Conservation (phyloP, 2,113 vertebrate species). For the Ophthalmolycus amberensis region DNA sequence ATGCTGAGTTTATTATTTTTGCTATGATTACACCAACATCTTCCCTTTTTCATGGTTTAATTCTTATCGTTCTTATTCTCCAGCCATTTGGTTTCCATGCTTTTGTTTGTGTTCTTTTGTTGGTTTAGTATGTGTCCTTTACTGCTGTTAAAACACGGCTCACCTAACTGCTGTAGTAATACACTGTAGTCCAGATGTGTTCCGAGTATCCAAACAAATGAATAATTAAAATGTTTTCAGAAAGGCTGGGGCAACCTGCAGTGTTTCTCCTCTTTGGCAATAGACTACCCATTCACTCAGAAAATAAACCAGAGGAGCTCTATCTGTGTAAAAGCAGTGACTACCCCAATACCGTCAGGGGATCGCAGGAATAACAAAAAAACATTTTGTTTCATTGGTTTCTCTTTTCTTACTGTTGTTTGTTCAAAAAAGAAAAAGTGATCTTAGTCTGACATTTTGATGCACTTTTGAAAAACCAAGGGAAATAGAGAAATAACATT, state of each 20-base stretch:
- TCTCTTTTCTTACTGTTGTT: slow-evolving; percentile 18
- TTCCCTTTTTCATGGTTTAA: slow-evolving; percentile 17
- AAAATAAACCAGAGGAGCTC: slow-evolving; percentile 54
- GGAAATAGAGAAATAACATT: neutral
- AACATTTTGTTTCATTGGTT: slow-evolving; percentile 27
- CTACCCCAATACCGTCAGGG: slow-evolving; percentile 27
- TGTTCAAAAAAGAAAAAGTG: slow-evolving; percentile 7
- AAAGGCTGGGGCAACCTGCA: slow-evolving; percentile 58
- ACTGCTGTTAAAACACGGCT: slow-evolving; percentile 6
- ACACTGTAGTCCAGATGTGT: slow-evolving; percentile 66
- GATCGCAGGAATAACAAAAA: slow-evolving; percentile 44
- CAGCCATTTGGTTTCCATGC: slow-evolving; percentile 7
- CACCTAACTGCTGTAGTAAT: slow-evolving; percentile 50
- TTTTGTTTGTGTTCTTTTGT: slow-evolving; percentile 6
- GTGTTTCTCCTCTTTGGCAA: slow-evolving; percentile 43
- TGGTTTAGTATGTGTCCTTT: neutral
- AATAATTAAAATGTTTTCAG: slow-evolving; percentile 78
- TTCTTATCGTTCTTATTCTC: slow-evolving; percentile 18
- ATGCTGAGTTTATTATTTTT: slow-evolving; percentile 45
- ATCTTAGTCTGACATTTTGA: neutral
- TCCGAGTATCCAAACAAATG: slow-evolving; percentile 73
- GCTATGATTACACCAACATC: slow-evolving; percentile 31
- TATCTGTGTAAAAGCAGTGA: slow-evolving; percentile 51
- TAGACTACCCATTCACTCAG: slow-evolving; percentile 22
- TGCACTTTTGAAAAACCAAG: neutral